Evolutionary conservation across 2,797 vertebrate species (phyloP).

Genomic region (Bradypodion ventrale): DNA sequence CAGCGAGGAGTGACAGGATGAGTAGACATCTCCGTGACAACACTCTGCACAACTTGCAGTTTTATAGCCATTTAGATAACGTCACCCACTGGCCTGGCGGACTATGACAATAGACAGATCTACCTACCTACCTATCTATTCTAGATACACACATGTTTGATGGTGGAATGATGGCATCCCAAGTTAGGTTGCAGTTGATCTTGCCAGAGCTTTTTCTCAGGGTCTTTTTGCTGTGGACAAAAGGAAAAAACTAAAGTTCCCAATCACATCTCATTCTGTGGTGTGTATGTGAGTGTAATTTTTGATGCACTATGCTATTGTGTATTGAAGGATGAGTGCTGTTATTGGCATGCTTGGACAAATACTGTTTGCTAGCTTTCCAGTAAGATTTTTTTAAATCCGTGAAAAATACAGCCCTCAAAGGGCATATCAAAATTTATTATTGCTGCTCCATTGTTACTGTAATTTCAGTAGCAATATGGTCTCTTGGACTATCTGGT

Average conservation of each 20-base stretch:
- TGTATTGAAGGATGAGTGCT: conserved; percentile 59
- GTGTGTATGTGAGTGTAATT: not conserved
- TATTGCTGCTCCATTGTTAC: conserved; percentile 50
- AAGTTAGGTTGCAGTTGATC: not conserved
- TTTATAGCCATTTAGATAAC: no score
- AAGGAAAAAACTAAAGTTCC: not conserved
- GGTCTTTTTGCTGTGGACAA: not conserved
- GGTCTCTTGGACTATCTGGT: conserved; percentile 43
- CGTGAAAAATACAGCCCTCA: conserved; percentile 59
- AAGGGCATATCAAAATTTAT: conserved; percentile 63
- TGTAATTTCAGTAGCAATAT: conserved; percentile 49
- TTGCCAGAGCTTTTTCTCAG: not conserved
- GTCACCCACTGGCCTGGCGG: no score
- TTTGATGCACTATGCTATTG: conserved; percentile 60
- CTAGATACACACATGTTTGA: no score
- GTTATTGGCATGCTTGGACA: conserved; percentile 55
- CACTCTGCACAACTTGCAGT: no score
- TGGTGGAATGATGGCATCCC: not conserved
- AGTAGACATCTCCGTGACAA: no score
- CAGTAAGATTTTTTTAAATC: conserved; percentile 60
- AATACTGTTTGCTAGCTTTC: conserved; percentile 63
- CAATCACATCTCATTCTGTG: not conserved
- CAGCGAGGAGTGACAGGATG: no score
- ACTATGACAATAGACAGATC: no score
- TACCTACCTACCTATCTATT: no score